phyloP scores from a whole-genome alignment of 2,888 invertebrate genomes.

The Perizoma flavofasciatum region DNA sequence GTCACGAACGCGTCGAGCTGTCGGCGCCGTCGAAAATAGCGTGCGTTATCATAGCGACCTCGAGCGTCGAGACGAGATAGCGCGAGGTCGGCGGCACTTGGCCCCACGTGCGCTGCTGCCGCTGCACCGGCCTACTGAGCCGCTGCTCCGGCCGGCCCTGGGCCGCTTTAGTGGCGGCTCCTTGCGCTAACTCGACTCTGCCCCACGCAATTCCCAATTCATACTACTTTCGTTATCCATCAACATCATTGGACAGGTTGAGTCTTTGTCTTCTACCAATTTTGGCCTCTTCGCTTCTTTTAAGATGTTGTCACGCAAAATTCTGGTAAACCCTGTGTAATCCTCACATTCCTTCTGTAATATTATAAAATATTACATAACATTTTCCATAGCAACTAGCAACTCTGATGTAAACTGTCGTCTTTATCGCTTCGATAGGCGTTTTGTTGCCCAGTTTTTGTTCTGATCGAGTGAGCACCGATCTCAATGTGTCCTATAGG shows the following conservation, averaged over 20 bases:
- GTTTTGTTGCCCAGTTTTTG: constrained; percentile 27
- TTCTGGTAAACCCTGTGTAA: not conserved
- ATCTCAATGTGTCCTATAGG: constrained; percentile 23
- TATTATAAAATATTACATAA: constrained; percentile 29
- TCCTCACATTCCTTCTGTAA: constrained; percentile 17
- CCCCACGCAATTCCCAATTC: not conserved
- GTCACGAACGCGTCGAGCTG: constrained; percentile 65
- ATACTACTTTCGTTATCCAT: constrained; percentile 19
- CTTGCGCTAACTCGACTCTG: constrained; percentile 28
- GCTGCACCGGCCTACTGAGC: constrained; percentile 53
- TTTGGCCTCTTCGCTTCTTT: not conserved
- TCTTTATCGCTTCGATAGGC: constrained; percentile 32
- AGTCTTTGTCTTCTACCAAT: constrained; percentile 7
- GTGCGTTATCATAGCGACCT: constrained; percentile 80
- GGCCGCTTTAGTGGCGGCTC: constrained; percentile 29
- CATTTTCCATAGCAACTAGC: constrained; percentile 28
- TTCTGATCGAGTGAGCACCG: constrained; percentile 26
- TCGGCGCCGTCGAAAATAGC: constrained; percentile 72
- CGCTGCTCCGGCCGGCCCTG: constrained; percentile 48
- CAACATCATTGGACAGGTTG: constrained; percentile 31
- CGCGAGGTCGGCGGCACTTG: constrained; percentile 81
- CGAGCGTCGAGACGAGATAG: constrained; percentile 79
- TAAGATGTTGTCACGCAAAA: constrained; percentile 14
- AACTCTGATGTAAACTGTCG: constrained; percentile 16
- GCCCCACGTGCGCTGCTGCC: constrained; percentile 68